These are phyloP conservation scores for Brachionus sp. DNA, from an alignment of 1,140 invertebrate genomes.

Conservation along the genomic window DNA sequence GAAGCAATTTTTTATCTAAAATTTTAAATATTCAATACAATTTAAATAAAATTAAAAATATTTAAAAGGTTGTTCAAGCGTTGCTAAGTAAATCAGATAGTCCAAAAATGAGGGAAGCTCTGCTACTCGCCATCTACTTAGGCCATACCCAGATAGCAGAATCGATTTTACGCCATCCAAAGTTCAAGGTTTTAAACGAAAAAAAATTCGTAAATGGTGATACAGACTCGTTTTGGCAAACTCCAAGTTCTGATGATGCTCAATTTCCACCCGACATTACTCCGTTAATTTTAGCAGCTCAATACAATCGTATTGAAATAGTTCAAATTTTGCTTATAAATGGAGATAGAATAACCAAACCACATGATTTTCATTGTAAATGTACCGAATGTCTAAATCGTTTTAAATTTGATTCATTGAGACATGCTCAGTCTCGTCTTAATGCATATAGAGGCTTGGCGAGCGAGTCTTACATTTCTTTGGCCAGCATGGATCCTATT, in stretches of 20 bases:
- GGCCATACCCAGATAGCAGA: slow-evolving; percentile 58
- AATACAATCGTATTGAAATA: slow-evolving; percentile 55
- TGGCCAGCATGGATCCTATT: slow-evolving; percentile 67
- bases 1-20: too few species aligned
- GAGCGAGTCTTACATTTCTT: slow-evolving; percentile 65
- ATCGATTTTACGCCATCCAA: slow-evolving; percentile 55
- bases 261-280: slow-evolving; percentile 54
- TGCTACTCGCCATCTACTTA: slow-evolving; percentile 56
- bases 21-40: too few species aligned
- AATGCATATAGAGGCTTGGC: slow-evolving; percentile 57
- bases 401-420: slow-evolving; percentile 54
- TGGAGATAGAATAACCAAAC: slow-evolving; percentile 59
- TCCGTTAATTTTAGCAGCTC: slow-evolving; percentile 53
- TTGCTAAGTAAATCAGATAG: slow-evolving; percentile 53
- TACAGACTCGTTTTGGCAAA: slow-evolving; percentile 46
- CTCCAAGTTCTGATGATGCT: slow-evolving; percentile 48
- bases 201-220: slow-evolving; percentile 36
- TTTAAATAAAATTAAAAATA: neutral
- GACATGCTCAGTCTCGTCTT: slow-evolving; percentile 52
- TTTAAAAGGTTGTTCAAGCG: slow-evolving; percentile 50
- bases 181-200: slow-evolving; percentile 49
- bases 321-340: slow-evolving; percentile 54
- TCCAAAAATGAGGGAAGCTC: slow-evolving; percentile 55
- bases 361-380: slow-evolving; percentile 65
- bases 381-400: slow-evolving; percentile 64